These are phyloP conservation scores for Monarcha castaneiventris DNA, from an alignment of 2,113 vertebrate genomes.

Conservation along the genomic window DNA sequence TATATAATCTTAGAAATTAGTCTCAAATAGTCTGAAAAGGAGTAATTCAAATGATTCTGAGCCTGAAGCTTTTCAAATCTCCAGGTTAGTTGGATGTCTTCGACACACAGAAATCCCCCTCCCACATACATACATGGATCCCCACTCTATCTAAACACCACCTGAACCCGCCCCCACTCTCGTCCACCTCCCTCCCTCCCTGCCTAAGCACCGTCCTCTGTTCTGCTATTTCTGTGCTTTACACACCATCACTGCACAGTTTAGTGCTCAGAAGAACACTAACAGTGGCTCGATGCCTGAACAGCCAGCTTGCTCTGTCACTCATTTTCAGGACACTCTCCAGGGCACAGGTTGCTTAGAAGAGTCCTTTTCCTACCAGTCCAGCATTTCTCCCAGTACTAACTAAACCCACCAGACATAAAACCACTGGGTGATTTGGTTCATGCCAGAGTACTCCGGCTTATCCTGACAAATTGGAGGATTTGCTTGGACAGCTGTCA, in stretches of 20 bases:
- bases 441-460: background rate
- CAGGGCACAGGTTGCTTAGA: background rate
- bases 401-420: background rate
- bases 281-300: rapidly evolving
- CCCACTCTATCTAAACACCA: background rate
- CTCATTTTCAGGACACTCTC: background rate
- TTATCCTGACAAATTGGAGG: background rate
- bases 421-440: background rate
- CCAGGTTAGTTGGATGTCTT: background rate
- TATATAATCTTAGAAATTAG: background rate
- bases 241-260: no score
- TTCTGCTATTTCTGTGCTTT: background rate
- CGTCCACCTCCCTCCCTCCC: background rate
- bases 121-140: background rate
- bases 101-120: background rate
- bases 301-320: background rate
- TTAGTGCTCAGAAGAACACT: background rate
- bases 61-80: background rate
- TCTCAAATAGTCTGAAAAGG: background rate
- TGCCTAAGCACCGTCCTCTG: background rate
- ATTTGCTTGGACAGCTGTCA: background rate
- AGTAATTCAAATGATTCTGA: background rate
- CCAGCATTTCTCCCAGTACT: background rate
- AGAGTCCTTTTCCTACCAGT: background rate
- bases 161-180: rapidly evolving